Percentiles rank a stretch among this genome's conserved stretches.
phyloP scores from a whole-genome alignment of 2,797 vertebrate genomes.

The Lagocephalus sceleratus region DNA sequence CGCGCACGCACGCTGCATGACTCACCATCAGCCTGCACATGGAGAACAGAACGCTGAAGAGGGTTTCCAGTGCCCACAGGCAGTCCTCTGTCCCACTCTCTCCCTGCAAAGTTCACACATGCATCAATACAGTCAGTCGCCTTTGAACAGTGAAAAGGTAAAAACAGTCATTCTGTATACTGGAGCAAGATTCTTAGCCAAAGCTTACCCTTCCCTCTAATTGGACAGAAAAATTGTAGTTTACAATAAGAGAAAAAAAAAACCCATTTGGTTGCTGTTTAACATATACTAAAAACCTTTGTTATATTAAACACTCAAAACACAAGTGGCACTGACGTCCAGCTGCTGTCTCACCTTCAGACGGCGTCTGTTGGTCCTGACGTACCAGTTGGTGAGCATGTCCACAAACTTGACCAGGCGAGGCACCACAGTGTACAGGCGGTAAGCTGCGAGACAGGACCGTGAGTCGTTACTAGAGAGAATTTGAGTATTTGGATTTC shows the following conservation, averaged over 20 bases:
- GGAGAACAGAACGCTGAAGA: constrained; percentile 92
- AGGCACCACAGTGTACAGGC: constrained; percentile 93
- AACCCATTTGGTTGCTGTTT: too few relatives aligned
- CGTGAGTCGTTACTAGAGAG: background rate
- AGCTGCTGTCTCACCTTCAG: constrained; percentile 84
- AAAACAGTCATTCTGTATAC: constrained; percentile 22
- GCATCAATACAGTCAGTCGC: constrained; percentile 32
- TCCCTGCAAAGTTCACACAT: constrained; percentile 77
- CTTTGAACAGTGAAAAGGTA: constrained; percentile 31
- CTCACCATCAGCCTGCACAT: constrained; percentile 99
- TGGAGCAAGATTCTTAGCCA: constrained; percentile 1
- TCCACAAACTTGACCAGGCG: constrained; percentile 96
- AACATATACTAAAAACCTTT: too few relatives aligned
- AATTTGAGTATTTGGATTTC: constrained; percentile 1
- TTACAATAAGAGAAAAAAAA: background rate
- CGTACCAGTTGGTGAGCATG: constrained; percentile 97
- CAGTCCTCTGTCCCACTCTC: constrained; percentile 92
- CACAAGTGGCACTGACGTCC: background rate
- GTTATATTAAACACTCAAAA: background rate
- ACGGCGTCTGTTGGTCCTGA: constrained; percentile 92
- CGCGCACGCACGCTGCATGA: constrained; percentile 37
- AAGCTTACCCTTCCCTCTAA: constrained; percentile 7
- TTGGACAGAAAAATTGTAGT: too few relatives aligned
- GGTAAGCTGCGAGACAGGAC: constrained; percentile 79
- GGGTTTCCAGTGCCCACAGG: constrained; percentile 89